phyloP scores from a whole-genome alignment of 2,797 vertebrate genomes.

The Synaphobranchus kaupii region DNA sequence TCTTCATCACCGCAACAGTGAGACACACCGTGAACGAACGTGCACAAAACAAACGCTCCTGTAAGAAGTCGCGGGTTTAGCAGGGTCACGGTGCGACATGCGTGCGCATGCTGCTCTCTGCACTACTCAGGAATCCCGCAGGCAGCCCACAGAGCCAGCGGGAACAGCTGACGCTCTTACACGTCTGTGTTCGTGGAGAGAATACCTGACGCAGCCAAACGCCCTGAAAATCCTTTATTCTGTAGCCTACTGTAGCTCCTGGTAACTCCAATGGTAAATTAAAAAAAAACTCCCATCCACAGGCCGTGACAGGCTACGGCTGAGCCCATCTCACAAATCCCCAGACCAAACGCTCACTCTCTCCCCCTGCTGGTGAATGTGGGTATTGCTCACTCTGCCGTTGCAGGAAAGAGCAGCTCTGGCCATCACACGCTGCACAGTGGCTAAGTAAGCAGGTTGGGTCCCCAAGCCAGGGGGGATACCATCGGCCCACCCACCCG shows the following conservation, averaged over 20 bases:
- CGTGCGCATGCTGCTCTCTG: not conserved
- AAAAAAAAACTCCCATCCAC: not conserved
- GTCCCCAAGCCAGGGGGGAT: not conserved
- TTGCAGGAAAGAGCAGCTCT: not conserved
- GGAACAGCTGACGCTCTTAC: not conserved
- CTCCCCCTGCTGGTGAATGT: constrained; percentile 1
- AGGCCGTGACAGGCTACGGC: not conserved
- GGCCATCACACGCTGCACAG: not conserved
- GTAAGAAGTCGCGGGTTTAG: not conserved
- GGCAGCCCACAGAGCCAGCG: not conserved
- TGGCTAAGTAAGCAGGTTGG: not conserved
- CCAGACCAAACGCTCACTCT: not conserved
- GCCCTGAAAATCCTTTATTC: not conserved
- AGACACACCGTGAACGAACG: not conserved
- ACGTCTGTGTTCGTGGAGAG: not conserved
- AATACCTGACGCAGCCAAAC: no score
- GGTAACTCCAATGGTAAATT: not conserved
- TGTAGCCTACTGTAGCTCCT: not conserved
- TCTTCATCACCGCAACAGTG: not conserved
- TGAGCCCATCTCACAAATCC: not conserved
- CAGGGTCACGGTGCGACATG: not conserved
- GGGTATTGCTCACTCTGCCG: not conserved
- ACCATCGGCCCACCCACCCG: not conserved
- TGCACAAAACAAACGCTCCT: not conserved
- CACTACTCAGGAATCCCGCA: not conserved